phyloP scores from a whole-genome alignment of 2,888 invertebrate genomes.

The Azorinus chamasolen region DNA sequence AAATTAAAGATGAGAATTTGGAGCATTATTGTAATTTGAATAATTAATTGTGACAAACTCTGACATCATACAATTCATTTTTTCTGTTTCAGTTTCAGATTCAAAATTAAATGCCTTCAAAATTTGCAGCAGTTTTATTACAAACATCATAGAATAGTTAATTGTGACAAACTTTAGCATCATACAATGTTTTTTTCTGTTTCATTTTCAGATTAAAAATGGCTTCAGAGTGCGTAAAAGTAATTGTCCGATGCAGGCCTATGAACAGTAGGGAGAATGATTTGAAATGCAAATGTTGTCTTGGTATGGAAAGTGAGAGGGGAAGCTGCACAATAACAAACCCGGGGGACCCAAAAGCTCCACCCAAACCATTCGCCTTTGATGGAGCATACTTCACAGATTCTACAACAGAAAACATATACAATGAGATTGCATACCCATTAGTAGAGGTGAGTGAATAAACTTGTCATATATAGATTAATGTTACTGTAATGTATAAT shows the following conservation, averaged over 20 bases:
- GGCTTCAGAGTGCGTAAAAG: conserved; percentile 91
- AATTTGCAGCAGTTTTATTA: no score
- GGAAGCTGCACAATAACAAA: conserved; percentile 88
- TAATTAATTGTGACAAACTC: no score
- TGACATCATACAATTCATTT: no score
- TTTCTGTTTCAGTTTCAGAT: no score
- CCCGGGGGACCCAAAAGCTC: conserved; percentile 80
- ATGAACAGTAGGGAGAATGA: conserved; percentile 92
- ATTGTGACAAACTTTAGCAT: no score
- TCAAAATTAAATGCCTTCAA: no score
- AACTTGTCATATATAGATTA: no score
- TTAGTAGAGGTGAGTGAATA: conserved; percentile 90
- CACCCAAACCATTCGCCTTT: conserved; percentile 90
- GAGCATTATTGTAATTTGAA: no score
- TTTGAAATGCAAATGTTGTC: conserved; percentile 89
- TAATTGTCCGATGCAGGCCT: conserved; percentile 94
- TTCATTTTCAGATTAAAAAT: conserved; percentile 1
- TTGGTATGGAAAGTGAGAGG: conserved; percentile 88
- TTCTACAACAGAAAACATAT: conserved; percentile 94
- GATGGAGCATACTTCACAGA: conserved; percentile 93
- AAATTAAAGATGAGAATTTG: no score
- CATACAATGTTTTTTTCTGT: no score
- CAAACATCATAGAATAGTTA: no score
- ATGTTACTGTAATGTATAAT: no score
- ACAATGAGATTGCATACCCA: conserved; percentile 95